phyloP scores from a whole-genome alignment of 2,797 vertebrate species.

The Tolypeutes matacus region DNA sequence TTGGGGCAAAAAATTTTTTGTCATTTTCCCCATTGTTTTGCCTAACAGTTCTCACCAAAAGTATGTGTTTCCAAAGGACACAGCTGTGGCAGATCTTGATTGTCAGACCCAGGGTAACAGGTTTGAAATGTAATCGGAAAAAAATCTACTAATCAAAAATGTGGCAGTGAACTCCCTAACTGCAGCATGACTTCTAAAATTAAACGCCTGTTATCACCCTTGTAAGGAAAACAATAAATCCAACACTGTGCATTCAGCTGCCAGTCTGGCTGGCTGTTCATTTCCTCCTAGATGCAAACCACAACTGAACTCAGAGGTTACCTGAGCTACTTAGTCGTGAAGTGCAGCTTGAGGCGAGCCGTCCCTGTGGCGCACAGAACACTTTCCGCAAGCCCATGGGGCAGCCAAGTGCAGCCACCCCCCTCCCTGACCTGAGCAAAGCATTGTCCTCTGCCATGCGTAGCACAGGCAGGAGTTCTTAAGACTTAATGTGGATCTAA shows the following conservation, averaged over 20 bases:
- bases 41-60: neutral
- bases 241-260: too few relatives aligned
- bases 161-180: neutral
- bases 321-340: too few relatives aligned
- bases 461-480: accelerated
- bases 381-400: too few relatives aligned
- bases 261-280: neutral
- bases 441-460: accelerated
- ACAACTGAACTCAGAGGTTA: neutral
- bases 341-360: too few relatives aligned
- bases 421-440: neutral
- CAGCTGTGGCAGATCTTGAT: neutral
- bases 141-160: neutral
- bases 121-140: neutral
- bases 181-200: neutral
- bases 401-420: too few relatives aligned
- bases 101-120: neutral
- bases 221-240: neutral
- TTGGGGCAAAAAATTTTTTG: neutral
- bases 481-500: slow-evolving; percentile 34
- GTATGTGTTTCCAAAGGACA: neutral
- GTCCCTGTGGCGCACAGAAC: too few relatives aligned
- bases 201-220: neutral
- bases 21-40: neutral
- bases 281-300: neutral